These are phyloP conservation scores for Nasua narica DNA, from an alignment of 2,797 vertebrate species.

Conservation along the genomic window DNA sequence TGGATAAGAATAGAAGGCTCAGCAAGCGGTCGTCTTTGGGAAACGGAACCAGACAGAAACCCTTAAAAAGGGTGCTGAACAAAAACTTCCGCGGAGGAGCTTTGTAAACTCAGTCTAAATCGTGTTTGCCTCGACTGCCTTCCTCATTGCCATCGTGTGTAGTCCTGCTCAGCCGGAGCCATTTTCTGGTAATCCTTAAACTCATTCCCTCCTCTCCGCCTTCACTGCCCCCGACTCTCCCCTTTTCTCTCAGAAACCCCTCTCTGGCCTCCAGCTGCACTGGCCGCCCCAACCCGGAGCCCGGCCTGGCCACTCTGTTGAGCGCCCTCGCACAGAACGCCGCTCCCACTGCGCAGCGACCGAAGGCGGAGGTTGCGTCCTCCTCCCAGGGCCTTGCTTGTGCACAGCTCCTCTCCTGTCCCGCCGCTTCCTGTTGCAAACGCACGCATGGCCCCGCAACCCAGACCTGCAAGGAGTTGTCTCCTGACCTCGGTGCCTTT, in stretches of 20 bases:
- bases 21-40: background rate
- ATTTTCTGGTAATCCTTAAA: background rate
- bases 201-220: background rate
- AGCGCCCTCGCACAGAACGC: background rate
- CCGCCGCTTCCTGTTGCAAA: background rate
- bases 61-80: background rate
- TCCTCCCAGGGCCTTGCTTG: rapidly evolving
- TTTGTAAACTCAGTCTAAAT: background rate
- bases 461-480: background rate
- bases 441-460: background rate
- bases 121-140: background rate
- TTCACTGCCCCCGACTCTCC: background rate
- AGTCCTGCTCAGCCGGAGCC: background rate
- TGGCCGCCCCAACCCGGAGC: background rate
- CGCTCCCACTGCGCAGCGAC: no score
- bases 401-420: background rate
- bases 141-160: background rate
- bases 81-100: background rate
- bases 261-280: background rate
- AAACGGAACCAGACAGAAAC: background rate
- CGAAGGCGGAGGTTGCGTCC: background rate
- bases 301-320: rapidly evolving
- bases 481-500: background rate
- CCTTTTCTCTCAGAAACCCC: background rate
- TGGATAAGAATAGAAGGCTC: background rate